These are phyloP conservation scores for Cecidostiba fungosa DNA, from an alignment of 2,888 invertebrate species.

Conservation along the genomic window DNA sequence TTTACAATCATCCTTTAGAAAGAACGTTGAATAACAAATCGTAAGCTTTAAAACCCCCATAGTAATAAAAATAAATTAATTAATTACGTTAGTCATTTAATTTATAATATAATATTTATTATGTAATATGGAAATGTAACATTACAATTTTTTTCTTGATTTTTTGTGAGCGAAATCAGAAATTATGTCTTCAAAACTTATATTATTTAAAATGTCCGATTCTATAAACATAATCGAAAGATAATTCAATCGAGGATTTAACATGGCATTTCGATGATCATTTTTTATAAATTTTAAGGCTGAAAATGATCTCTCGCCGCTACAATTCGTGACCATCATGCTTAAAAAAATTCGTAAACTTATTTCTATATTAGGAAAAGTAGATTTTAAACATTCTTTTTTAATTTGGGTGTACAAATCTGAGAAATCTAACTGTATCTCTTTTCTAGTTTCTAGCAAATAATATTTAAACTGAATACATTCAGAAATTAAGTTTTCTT, in stretches of 20 bases:
- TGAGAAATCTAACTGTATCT: not conserved
- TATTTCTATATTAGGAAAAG: constrained; percentile 1
- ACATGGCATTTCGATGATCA: not conserved
- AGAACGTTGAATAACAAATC: no score
- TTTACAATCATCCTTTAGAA: no score
- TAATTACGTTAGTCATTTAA: no score
- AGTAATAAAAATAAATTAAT: no score
- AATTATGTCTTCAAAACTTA: not conserved
- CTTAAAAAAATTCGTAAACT: not conserved
- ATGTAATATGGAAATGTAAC: no score
- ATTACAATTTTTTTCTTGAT: no score
- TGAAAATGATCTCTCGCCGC: not conserved
- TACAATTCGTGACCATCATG: not conserved
- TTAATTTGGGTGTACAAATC: not conserved
- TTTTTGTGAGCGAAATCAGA: no score
- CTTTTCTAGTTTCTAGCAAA: not conserved
- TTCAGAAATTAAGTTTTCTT: not conserved
- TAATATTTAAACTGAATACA: not conserved
- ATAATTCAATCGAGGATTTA: not conserved
- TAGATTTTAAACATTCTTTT: not conserved
- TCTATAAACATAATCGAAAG: not conserved
- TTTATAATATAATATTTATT: no score
- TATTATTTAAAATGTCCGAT: not conserved
- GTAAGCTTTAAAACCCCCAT: no score
- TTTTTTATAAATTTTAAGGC: not conserved